phyloP scores from a whole-genome alignment of 2,797 vertebrate genomes.

The Brachymystax lenok region DNA sequence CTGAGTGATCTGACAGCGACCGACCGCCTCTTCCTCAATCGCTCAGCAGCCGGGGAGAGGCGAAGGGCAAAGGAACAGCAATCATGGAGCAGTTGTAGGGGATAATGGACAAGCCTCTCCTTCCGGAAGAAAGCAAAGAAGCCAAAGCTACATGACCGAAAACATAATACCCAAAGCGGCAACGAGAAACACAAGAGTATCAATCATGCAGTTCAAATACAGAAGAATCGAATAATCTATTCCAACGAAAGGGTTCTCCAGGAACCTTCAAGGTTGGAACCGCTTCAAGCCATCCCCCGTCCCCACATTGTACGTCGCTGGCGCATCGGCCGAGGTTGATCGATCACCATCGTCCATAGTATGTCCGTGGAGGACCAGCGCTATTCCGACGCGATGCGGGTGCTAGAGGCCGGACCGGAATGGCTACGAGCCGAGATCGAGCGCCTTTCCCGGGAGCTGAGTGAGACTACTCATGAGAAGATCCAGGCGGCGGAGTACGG shows the following conservation, averaged over 20 bases:
- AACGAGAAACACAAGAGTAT: slow-evolving; percentile 50
- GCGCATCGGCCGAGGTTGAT: slow-evolving; percentile 31
- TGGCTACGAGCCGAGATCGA: slow-evolving; percentile 88
- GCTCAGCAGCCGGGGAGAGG: slow-evolving; percentile 64
- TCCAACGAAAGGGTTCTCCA: slow-evolving; percentile 31
- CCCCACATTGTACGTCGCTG: slow-evolving; percentile 44
- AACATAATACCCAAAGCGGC: slow-evolving; percentile 33
- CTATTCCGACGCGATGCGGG: slow-evolving; percentile 75
- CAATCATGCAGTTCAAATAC: slow-evolving; percentile 73
- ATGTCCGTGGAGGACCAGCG: slow-evolving; percentile 23
- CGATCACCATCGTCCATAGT: slow-evolving; percentile 29
- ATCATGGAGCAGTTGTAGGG: slow-evolving; percentile 60
- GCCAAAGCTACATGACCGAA: slow-evolving; percentile 62
- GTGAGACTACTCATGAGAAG: slow-evolving; percentile 93
- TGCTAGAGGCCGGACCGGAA: slow-evolving; percentile 83
- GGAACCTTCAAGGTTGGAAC: slow-evolving; percentile 66
- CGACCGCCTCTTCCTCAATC: slow-evolving; percentile 28
- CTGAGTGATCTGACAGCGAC: slow-evolving; percentile 39
- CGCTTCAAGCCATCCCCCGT: slow-evolving; percentile 58
- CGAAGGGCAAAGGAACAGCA: slow-evolving; percentile 25
- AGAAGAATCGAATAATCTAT: slow-evolving; percentile 66
- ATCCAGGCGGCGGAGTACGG: slow-evolving; percentile 98
- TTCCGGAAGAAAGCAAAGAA: slow-evolving; percentile 36
- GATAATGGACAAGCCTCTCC: slow-evolving; percentile 43
- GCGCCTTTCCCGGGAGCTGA: slow-evolving; percentile 88